A percentile compares a stretch with the other conserved stretches of the same genome.
Evolutionary conservation across 1,140 invertebrate species (phyloP).

Genomic region (Patella vulgata): DNA sequence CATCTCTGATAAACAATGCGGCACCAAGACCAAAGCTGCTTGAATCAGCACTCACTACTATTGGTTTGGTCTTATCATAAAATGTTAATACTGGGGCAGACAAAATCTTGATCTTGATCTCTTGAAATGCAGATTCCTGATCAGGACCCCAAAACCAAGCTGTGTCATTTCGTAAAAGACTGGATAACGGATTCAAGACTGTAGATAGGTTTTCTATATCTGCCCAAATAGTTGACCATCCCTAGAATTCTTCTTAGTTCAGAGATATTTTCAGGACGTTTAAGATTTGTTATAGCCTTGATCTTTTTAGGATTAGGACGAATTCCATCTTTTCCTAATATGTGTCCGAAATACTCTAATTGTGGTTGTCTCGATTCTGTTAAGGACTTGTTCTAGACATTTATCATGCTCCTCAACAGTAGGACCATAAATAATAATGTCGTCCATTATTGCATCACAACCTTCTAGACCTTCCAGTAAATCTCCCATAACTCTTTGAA

Average conservation of each 20-base stretch:
- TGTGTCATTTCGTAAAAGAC: constrained; percentile 9
- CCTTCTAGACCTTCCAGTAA: constrained; percentile 18
- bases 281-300: constrained; percentile 55
- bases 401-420: constrained; percentile 30
- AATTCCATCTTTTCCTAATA: constrained; percentile 49
- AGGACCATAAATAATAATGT: constrained; percentile 31
- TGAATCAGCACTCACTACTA: constrained; percentile 19
- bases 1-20: constrained; percentile 17
- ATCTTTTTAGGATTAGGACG: constrained; percentile 62
- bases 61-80: constrained; percentile 18
- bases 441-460: constrained; percentile 20
- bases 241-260: constrained; percentile 61
- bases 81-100: constrained; percentile 12
- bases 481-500: too few species aligned
- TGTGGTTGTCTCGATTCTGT: constrained; percentile 8
- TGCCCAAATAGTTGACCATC: constrained; percentile 25
- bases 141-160: constrained; percentile 13
- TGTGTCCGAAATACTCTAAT: constrained; percentile 35
- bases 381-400: constrained; percentile 21
- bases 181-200: constrained; percentile 9
- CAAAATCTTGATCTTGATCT: constrained; percentile 10
- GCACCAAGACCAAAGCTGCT: constrained; percentile 31
- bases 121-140: constrained; percentile 2
- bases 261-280: constrained; percentile 50
- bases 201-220: constrained; percentile 6